Percentiles rank a stretch among this genome's conserved stretches.
phyloP scores from a whole-genome alignment of 2,888 invertebrate genomes.

The Eretmocerus hayati region DNA sequence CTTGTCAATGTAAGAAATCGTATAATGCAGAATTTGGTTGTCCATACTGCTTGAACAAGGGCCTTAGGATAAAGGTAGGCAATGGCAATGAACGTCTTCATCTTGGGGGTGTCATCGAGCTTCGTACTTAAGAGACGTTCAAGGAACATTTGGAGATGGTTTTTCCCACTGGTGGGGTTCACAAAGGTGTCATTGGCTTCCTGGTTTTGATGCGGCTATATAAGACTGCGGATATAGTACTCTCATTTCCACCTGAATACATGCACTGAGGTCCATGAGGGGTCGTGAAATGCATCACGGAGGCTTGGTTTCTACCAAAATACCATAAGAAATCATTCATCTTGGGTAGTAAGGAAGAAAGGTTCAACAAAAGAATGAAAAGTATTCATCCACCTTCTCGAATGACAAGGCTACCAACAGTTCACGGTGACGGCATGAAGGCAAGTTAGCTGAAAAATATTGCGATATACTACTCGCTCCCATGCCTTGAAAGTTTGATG shows the following conservation, averaged over 20 bases:
- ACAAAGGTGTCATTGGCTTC: no score
- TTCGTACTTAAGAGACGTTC: no score
- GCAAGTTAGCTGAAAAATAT: constrained; percentile 19
- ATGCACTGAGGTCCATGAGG: constrained; percentile 20
- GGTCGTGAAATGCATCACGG: constrained; percentile 14
- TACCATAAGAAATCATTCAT: constrained; percentile 7
- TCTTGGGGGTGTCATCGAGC: no score
- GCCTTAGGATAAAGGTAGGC: constrained; percentile 5
- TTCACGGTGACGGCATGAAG: constrained; percentile 11
- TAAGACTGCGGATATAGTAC: no score
- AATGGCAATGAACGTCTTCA: constrained; percentile 12
- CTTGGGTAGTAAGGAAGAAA: constrained; percentile 7
- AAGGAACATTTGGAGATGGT: no score
- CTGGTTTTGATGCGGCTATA: no score
- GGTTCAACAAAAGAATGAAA: constrained; percentile 7
- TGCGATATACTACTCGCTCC: constrained; percentile 19
- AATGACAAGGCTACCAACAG: constrained; percentile 11
- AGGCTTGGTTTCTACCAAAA: constrained; percentile 6
- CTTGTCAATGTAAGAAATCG: constrained; percentile 10
- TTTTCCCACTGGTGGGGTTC: no score
- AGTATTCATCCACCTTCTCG: constrained; percentile 10
- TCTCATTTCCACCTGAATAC: no score
- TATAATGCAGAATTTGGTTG: constrained; percentile 21
- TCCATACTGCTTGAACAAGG: constrained; percentile 16
- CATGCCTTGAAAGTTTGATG: constrained; percentile 11